Base-by-base conservation (phyloP, 2,113 vertebrate species). In the Morone saxatilis region DNA sequence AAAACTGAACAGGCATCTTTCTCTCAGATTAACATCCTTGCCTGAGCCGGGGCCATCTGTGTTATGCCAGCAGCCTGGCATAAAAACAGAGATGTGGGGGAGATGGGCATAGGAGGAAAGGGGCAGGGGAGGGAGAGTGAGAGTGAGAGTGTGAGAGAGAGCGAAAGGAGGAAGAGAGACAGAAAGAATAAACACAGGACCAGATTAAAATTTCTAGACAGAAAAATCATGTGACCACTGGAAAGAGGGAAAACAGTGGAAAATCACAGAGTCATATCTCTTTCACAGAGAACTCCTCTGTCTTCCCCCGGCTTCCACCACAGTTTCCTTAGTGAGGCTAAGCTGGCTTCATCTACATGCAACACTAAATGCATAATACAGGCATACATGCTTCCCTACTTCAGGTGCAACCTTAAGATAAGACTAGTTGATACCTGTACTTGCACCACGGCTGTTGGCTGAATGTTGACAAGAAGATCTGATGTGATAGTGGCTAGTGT, bases 31-130 rank as follows among this genome's bases (percentile, higher is more conserved):
- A 88, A 85, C 88, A 91, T 90, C 89, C 72, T 14, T 79, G 80
- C 70, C 75, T 85, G 76, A 87, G 85, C 83, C 80, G 90, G 61
- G 71, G 71, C 88, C 93, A 92, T 92, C 91, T 93, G 91, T 87
- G 84, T 88, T 88, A 81, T 84, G 83, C 86, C 87, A 91, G 85
- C 48, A 79, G 80, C 69, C 78, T 90, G 87, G 84, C 86, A 91
- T 38, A 57, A 54, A 80, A 61, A 85, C 74, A 74, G 69, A 88
- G 43, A 81, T 74, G 71, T 80, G 71, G 80, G 75, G 78, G 87
- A 85, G 80, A 91, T 60, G 83, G 76, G 72, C 16, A 81, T 22
- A 66, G 80, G 74, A 79, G 69, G 67, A 68, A 53, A 86, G 53
- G 67, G 82, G 45, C 9, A 57, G 63, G 31, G 54, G 65, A 56